phyloP scores from a whole-genome alignment of 2,797 vertebrate species.

The Psittacula derbiana region DNA sequence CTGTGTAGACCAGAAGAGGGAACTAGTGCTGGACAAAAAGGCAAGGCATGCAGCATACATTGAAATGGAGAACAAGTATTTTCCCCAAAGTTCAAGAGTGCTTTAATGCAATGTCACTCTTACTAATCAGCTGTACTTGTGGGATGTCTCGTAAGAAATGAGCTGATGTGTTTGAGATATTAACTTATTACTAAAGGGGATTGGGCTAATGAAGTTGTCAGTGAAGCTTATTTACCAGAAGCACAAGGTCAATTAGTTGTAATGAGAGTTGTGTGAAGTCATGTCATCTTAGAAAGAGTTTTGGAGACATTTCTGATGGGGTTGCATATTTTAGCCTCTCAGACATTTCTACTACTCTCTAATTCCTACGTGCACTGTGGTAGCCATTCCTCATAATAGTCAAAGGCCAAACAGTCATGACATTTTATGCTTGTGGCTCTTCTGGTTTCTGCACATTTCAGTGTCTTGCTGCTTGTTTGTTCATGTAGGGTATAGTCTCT shows the following conservation, averaged over 20 bases:
- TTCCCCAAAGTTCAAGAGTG: background rate
- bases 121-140: background rate
- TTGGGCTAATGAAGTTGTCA: background rate
- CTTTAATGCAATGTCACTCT: background rate
- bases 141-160: background rate
- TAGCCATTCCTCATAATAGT: background rate
- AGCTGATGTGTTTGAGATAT: background rate
- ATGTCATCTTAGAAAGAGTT: background rate
- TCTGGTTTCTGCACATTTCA: background rate
- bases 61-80: background rate
- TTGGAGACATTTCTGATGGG: background rate
- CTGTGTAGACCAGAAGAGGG: background rate
- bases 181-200: background rate
- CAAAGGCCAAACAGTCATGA: accelerated
- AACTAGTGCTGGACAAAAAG: background rate
- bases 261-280: background rate
- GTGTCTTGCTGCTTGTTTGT: background rate
- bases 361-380: background rate
- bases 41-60: background rate
- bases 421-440: background rate
- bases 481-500: background rate
- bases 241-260: background rate
- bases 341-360: background rate
- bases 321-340: background rate
- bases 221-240: background rate